Percentiles rank a stretch among this genome's conserved stretches.
Evolutionary conservation across 2,797 vertebrate genomes (phyloP).

Genomic region (Urocyon cinereoargenteus): DNA sequence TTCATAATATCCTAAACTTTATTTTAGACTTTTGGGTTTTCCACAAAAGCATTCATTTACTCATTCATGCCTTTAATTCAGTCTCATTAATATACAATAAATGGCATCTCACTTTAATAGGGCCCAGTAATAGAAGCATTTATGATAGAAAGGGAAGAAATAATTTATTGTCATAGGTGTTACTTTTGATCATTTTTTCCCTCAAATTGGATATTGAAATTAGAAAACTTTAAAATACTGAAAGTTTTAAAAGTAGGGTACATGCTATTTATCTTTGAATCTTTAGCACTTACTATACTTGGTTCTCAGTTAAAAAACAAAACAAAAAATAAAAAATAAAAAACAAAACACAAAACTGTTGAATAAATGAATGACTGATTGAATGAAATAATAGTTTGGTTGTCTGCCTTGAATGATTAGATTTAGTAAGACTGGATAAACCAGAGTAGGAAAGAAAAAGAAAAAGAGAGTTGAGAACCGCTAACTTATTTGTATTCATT

Average conservation of each 20-base stretch:
- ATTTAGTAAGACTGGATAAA: not conserved
- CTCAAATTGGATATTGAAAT: not conserved
- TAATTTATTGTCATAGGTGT: not conserved
- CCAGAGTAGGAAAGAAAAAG: not conserved
- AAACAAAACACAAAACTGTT: not conserved
- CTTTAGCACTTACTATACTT: not conserved
- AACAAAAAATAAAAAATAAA: too few relatives aligned
- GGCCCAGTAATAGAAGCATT: not conserved
- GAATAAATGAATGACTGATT: not conserved
- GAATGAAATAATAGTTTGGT: not conserved
- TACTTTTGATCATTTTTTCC: not conserved
- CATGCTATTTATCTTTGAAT: not conserved
- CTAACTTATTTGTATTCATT: not conserved
- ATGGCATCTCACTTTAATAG: not conserved
- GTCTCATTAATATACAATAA: not conserved
- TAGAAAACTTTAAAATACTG: not conserved
- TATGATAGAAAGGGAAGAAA: not conserved
- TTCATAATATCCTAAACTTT: not conserved
- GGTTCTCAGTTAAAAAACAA: not conserved
- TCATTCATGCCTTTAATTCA: not conserved
- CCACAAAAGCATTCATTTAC: not conserved
- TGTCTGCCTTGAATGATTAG: not conserved
- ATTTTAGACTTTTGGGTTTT: not conserved
- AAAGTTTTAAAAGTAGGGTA: not conserved
- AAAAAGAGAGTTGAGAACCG: not conserved